Percentiles rank a stretch among this genome's conserved stretches.
Conservation (phyloP, 2,888 invertebrate species). For the Meiosimyza platycephala region DNA sequence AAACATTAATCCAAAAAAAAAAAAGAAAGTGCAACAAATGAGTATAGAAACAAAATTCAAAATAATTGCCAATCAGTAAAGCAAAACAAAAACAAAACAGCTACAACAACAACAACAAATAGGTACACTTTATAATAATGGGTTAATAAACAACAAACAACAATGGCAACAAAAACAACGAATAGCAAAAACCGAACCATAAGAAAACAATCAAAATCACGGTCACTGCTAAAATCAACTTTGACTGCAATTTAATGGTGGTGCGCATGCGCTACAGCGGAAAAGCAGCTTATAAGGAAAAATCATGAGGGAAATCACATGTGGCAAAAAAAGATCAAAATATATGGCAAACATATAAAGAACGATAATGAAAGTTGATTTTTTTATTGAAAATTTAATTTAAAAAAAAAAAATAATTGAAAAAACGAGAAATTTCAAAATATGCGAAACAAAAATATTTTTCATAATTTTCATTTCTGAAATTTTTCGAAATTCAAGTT, state of each 20-base stretch:
- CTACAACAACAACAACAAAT: background rate
- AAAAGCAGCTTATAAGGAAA: background rate
- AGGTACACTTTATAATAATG: background rate
- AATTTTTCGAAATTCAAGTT: too few species aligned
- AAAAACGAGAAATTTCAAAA: too few species aligned
- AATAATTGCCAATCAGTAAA: constrained; percentile 17
- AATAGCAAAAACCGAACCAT: background rate
- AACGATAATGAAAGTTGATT: too few species aligned
- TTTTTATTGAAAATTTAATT: too few species aligned
- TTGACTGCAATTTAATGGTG: constrained; percentile 17
- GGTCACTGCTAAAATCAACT: constrained; percentile 23
- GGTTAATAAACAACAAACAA: constrained; percentile 23
- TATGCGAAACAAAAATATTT: too few species aligned
- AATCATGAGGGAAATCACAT: too few species aligned
- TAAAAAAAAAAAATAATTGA: too few species aligned
- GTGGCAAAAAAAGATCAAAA: too few species aligned
- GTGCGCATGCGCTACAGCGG: background rate
- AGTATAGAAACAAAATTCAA: constrained; percentile 7
- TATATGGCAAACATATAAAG: too few species aligned
- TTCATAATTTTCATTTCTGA: too few species aligned
- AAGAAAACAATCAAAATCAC: constrained; percentile 22
- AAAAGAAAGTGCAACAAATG: constrained; percentile 26
- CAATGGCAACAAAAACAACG: constrained; percentile 17
- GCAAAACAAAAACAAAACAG: background rate
- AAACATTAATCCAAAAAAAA: constrained; percentile 8